These are phyloP conservation scores for Seira musarum DNA, from an alignment of 2,888 invertebrate species.

Conservation along the genomic window DNA sequence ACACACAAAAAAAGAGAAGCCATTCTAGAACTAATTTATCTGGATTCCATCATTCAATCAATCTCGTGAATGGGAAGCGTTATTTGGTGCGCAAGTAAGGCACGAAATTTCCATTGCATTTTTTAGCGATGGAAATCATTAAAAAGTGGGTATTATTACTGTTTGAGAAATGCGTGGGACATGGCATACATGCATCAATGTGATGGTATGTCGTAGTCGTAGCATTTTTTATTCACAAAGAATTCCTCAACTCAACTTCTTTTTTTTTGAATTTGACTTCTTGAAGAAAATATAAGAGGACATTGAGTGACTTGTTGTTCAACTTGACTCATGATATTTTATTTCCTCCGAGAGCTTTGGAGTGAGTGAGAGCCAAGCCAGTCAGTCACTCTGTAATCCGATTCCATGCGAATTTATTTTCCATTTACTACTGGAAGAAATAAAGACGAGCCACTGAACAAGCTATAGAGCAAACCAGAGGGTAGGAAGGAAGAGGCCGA, in stretches of 20 bases:
- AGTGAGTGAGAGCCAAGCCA: constrained; percentile 5
- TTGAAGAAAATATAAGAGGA: constrained; percentile 53
- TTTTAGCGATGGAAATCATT: neutral
- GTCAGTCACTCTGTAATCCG: constrained; percentile 46
- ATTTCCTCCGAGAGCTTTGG: constrained; percentile 41
- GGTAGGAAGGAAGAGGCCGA: neutral
- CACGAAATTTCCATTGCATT: neutral
- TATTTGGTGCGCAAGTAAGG: neutral
- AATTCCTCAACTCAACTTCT: neutral
- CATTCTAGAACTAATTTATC: constrained; percentile 17
- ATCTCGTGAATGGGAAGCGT: neutral
- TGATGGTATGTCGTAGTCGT: no score
- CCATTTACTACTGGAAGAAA: constrained; percentile 13
- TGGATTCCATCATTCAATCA: constrained; percentile 17
- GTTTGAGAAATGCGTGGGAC: neutral
- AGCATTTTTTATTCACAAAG: no score
- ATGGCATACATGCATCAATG: neutral
- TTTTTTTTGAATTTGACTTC: constrained; percentile 38
- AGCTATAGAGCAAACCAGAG: no score
- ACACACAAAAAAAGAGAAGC: constrained; percentile 10
- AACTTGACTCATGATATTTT: constrained; percentile 51
- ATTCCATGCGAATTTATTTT: constrained; percentile 58
- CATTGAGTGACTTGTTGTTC: constrained; percentile 56
- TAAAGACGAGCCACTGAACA: no score
- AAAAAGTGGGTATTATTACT: neutral